A percentile compares a stretch with the other conserved stretches of the same genome.
phyloP scores from a whole-genome alignment of 2,113 vertebrate genomes.

The Paramisgurnus dabryanus region DNA sequence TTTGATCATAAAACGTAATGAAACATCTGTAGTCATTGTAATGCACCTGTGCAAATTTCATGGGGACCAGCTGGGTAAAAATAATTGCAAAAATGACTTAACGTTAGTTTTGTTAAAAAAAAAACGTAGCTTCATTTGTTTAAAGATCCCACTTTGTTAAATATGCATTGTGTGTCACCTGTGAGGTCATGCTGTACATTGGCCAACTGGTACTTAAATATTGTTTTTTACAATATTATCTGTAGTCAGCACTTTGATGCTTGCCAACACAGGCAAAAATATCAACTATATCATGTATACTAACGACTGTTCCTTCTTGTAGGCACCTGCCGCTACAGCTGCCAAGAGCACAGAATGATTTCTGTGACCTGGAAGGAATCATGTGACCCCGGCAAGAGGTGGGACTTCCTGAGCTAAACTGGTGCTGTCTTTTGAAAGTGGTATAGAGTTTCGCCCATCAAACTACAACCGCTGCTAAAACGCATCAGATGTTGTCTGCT shows the following conservation, averaged over 20 bases:
- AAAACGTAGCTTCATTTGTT: too few relatives aligned
- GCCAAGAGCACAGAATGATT: constrained; percentile 66
- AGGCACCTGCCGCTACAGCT: constrained; percentile 57
- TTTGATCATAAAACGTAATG: too few relatives aligned
- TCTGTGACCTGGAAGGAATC: constrained; percentile 46
- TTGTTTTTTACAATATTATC: neutral
- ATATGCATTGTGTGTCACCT: too few relatives aligned
- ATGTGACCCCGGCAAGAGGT: constrained; percentile 65
- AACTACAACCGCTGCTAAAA: constrained; percentile 36
- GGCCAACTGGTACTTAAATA: too few relatives aligned
- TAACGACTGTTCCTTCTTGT: neutral
- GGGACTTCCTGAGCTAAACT: constrained; percentile 45
- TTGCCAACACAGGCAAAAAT: neutral
- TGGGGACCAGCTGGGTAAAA: too few relatives aligned
- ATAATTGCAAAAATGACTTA: neutral
- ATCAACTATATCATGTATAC: neutral
- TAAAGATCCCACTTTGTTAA: too few relatives aligned
- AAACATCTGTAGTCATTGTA: too few relatives aligned
- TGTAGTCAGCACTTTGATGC: neutral
- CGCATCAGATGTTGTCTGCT: constrained; percentile 11
- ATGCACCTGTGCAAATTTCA: too few relatives aligned
- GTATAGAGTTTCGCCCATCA: constrained; percentile 47
- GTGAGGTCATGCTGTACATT: too few relatives aligned
- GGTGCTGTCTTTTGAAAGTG: constrained; percentile 37
- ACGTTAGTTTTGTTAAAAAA: too few relatives aligned